Conservation (phyloP, 2,888 invertebrate genomes). For the Brachyptera risi region DNA sequence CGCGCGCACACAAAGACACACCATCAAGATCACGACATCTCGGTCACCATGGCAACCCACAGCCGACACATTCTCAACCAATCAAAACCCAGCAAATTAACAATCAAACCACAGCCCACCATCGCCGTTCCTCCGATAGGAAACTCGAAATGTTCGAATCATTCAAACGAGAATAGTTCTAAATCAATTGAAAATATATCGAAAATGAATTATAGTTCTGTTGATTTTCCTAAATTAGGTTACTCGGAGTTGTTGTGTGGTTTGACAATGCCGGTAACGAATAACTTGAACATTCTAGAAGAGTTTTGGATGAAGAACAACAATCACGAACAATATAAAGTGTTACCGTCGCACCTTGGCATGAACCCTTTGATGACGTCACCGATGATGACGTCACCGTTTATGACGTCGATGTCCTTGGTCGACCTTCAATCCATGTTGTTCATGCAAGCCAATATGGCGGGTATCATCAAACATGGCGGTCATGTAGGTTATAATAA, state of each 20-base stretch:
- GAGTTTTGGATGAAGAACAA: background rate
- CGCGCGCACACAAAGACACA: slow-evolving; percentile 33
- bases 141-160: background rate
- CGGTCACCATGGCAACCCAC: background rate
- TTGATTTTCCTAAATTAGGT: too few species aligned
- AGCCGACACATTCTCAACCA: background rate
- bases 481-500: too few species aligned
- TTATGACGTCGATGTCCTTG: slow-evolving; percentile 6
- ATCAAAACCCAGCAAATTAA: background rate
- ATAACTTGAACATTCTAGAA: background rate
- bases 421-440: slow-evolving; percentile 14
- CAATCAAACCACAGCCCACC: background rate
- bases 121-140: background rate
- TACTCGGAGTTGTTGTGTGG: slow-evolving; percentile 1
- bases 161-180: background rate
- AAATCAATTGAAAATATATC: too few species aligned
- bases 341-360: too few species aligned
- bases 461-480: background rate
- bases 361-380: too few species aligned
- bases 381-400: background rate
- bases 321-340: background rate
- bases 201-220: too few species aligned
- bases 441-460: slow-evolving; percentile 17
- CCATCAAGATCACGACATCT: slow-evolving; percentile 1
- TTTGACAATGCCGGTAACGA: background rate